Conservation (phyloP, 1,140 invertebrate species). For the Lucilia sericata region DNA sequence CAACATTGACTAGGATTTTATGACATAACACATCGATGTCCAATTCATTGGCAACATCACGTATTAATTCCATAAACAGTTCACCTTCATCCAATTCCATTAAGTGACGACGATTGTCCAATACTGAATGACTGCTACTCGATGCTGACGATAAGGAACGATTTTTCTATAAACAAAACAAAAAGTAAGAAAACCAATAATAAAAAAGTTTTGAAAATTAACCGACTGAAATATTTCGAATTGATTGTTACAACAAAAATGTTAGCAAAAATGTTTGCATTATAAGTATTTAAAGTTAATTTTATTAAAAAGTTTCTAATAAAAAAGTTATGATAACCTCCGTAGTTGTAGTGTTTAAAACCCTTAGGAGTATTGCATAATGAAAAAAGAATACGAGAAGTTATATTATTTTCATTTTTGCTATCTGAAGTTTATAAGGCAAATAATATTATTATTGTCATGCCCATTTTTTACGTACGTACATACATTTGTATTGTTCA, state of each 20-base stretch:
- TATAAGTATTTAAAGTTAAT: constrained; percentile 28
- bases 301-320: constrained; percentile 19
- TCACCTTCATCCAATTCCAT: constrained; percentile 81
- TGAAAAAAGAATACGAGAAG: neutral
- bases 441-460: constrained; percentile 11
- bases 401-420: neutral
- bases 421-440: neutral
- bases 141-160: constrained; percentile 68
- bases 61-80: constrained; percentile 92
- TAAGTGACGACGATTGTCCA: constrained; percentile 71
- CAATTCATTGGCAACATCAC: constrained; percentile 92
- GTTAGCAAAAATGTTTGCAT: neutral
- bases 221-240: too few relatives aligned
- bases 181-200: constrained; percentile 11
- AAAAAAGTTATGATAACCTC: neutral
- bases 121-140: constrained; percentile 66
- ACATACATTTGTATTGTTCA: neutral
- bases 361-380: constrained; percentile 31
- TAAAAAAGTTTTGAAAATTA: neutral
- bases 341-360: neutral
- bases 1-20: constrained; percentile 93
- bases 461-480: constrained; percentile 4
- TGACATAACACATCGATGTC: constrained; percentile 94
- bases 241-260: too few relatives aligned
- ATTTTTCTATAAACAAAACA: constrained; percentile 67